Base-by-base conservation (phyloP, 2,113 vertebrate species). In the Dendropsophus ebraccatus region DNA sequence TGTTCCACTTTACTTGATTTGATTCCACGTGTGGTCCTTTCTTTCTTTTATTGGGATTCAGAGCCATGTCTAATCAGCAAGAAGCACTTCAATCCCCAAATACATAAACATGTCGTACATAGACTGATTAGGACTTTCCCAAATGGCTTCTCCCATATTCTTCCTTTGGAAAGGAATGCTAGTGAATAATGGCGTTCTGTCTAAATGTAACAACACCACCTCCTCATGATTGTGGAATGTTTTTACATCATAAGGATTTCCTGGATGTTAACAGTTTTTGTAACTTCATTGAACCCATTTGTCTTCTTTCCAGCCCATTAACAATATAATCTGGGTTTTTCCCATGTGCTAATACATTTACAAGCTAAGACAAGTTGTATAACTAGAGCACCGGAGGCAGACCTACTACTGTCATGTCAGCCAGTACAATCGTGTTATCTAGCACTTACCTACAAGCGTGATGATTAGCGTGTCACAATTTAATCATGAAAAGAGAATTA, bases 21-120 rank as follows among this genome's bases (percentile, higher is more conserved):
- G 45, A 30, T 52, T 73, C 69, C 82, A 56, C n/a, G 82, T 83
- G 67, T 83, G 82, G 69, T 73, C 82, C 7, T 58, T 73, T 72
- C 69, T 58, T 72, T 2, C 37, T 47, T 56, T 41, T 35, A 58
- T 83, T 74, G 65, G 56, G 47, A 17, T 73, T 72, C 67, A 25
- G 47, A 52, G 8, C 67, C 41, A 69, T 82, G 54, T 82, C 45
- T 56, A 72, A 83, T 50, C 58, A 28, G 17, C 52, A 21, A 56
- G 28, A 56, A 56, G 69, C 16, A 56, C 45, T 72, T 83, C 21
- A 70, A 35, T 72, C 2, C 6, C 23, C 16, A 83, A 41, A 83
- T 41, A 56, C 69, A 83, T 83, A 72, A 70, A 50, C 49, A 67
- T 49, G 47, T 17, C 41, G 16, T 25, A 56, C 41, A 19, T 23